Evolutionary conservation across 1,140 invertebrate species (phyloP).

Genomic region (Akabosia matsudoensis): DNA sequence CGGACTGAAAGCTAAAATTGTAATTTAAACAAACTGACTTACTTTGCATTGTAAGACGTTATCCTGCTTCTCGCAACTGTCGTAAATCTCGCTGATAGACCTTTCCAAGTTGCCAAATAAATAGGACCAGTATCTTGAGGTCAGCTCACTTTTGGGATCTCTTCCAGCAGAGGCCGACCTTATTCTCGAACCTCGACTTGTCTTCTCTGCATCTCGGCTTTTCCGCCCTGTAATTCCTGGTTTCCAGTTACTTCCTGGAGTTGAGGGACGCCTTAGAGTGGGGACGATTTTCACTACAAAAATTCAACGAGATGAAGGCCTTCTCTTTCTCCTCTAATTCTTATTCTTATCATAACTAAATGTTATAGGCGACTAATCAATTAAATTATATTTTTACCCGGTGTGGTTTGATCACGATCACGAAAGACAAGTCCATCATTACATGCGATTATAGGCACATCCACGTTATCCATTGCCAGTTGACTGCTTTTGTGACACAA

Average conservation of each 20-base stretch:
- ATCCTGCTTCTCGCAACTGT: conserved; percentile 64
- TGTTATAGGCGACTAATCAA: too few relatives aligned
- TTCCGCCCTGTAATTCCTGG: neutral
- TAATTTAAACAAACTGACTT: conserved; percentile 25
- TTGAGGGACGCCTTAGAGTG: neutral
- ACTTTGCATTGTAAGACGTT: conserved; percentile 64
- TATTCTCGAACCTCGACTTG: conserved; percentile 58
- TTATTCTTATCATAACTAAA: too few relatives aligned
- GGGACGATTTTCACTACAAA: too few relatives aligned
- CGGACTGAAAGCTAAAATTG: too few relatives aligned
- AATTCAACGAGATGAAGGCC: too few relatives aligned
- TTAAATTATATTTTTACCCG: too few relatives aligned
- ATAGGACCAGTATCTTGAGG: conserved; percentile 89
- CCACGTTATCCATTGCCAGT: neutral
- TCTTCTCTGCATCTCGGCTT: conserved; percentile 47
- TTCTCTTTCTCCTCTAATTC: too few relatives aligned
- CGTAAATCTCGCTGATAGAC: conserved; percentile 72
- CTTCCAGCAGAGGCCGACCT: conserved; percentile 79
- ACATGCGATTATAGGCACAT: neutral
- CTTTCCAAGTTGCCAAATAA: conserved; percentile 89
- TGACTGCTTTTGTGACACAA: too few relatives aligned
- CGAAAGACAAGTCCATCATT: neutral
- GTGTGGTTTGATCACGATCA: neutral
- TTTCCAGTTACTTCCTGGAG: neutral
- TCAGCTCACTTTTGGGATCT: conserved; percentile 77